phyloP scores from a whole-genome alignment of 1,140 invertebrate species.

The Macrobrachium nipponense region DNA sequence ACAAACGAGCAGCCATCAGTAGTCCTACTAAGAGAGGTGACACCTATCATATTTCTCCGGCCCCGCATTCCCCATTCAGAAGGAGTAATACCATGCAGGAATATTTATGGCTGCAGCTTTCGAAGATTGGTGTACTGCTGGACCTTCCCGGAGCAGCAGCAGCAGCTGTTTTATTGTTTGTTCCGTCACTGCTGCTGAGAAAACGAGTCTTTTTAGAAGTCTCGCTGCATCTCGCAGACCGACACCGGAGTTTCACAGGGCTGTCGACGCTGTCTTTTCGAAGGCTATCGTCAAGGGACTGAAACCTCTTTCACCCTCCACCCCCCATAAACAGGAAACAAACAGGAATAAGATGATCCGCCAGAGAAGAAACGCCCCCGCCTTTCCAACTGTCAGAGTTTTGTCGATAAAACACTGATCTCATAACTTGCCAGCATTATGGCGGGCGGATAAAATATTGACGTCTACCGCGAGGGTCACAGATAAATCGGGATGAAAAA shows the following conservation, averaged over 20 bases:
- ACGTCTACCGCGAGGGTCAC: constrained; percentile 48
- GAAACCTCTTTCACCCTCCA: no score
- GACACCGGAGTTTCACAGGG: no score
- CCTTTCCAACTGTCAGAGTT: constrained; percentile 31
- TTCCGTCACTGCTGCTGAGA: no score
- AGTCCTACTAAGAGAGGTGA: constrained; percentile 54
- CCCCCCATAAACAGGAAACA: neutral
- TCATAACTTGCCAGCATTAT: constrained; percentile 53
- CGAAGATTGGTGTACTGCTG: constrained; percentile 28
- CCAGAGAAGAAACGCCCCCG: neutral
- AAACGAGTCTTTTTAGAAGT: no score
- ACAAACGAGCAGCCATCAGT: constrained; percentile 59
- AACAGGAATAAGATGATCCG: neutral
- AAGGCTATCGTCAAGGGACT: no score
- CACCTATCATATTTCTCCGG: constrained; percentile 63
- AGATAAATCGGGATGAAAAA: constrained; percentile 56
- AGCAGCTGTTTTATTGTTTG: neutral
- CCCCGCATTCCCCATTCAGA: constrained; percentile 57
- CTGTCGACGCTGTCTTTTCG: no score
- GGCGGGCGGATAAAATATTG: constrained; percentile 51
- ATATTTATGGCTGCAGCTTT: constrained; percentile 48
- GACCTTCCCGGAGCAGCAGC: neutral
- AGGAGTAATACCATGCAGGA: constrained; percentile 56
- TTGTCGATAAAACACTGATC: constrained; percentile 53
- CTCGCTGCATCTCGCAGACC: no score